Evolutionary conservation across 2,113 vertebrate genomes (phyloP).

Genomic region (Aythya baeri): DNA sequence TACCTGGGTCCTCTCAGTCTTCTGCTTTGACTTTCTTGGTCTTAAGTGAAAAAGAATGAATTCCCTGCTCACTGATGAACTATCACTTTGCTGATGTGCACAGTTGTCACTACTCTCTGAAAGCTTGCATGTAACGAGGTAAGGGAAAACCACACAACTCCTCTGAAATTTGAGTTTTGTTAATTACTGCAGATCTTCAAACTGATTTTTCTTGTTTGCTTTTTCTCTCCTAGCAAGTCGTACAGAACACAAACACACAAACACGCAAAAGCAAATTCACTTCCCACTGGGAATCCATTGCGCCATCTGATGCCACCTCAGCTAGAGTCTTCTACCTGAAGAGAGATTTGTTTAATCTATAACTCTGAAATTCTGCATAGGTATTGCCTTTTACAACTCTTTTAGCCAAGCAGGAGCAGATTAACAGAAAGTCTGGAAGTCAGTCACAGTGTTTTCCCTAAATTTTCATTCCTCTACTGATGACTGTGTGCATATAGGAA

Average conservation of each 20-base stretch:
- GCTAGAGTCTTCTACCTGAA: neutral
- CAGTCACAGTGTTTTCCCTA: neutral
- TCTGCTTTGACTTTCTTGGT: neutral
- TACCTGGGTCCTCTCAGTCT: neutral
- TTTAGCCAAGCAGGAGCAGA: neutral
- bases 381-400: neutral
- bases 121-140: neutral
- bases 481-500: neutral
- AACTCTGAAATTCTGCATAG: neutral
- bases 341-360: neutral
- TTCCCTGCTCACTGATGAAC: neutral
- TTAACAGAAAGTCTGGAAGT: neutral
- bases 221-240: neutral
- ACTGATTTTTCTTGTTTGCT: neutral
- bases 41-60: neutral
- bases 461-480: neutral
- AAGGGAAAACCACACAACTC: neutral
- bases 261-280: neutral
- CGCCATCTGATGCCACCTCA: neutral
- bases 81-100: neutral
- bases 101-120: accelerated
- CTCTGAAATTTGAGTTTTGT: neutral
- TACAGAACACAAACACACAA: neutral
- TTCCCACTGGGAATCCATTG: neutral
- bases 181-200: neutral